Base-by-base conservation (phyloP, 2,888 invertebrate species). In the Cyclophora punctaria region DNA sequence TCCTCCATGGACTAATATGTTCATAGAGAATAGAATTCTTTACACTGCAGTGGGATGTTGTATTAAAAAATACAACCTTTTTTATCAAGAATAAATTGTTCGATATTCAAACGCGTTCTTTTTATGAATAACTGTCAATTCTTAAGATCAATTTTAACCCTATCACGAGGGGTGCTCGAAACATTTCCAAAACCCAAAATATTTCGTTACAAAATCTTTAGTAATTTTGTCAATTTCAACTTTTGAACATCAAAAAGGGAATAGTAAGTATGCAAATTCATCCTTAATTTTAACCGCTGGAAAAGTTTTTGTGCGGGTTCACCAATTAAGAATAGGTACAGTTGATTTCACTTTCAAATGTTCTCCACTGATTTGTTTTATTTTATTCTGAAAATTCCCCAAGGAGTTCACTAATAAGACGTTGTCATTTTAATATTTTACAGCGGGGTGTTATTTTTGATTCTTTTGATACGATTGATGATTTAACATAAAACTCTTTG, bases 301-400 rank as follows among this genome's bases (percentile, higher is more conserved):
- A 37, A 70, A 62, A 76, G 72, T 75, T 80, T 76, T 78, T 76
- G 71, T 72, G 72, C 71, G 74, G 75, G 74, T 70, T 72, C 64
- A 62, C 69, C 77, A 79, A 82, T 83, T 80, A 80, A 74, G 77
- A 72, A 75, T 75, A 69, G 73, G 73, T 65, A 73, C 53, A 54
- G 58, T 58, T 58, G 58, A 83, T 81, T 82, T 76, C 67, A 78
- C 78, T 81, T 80, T 74, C 81, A 82, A 81, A 83, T 81, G 78
- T 48, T 44, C 48, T 41, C 41, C 46, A 34, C 46, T 52, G 48
- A 59, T 58, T 61, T 69, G 66, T 62, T 66, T 60, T 48, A 57
- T 63, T 64, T 61, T 55, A 51, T 48, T 46, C 40, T 41, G 41
- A 46, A 48, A 7, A 57, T 47, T 52, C 35, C 48, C 44, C 44